Base-by-base conservation (phyloP, 2,888 invertebrate species). In the Pyrgus malvae region DNA sequence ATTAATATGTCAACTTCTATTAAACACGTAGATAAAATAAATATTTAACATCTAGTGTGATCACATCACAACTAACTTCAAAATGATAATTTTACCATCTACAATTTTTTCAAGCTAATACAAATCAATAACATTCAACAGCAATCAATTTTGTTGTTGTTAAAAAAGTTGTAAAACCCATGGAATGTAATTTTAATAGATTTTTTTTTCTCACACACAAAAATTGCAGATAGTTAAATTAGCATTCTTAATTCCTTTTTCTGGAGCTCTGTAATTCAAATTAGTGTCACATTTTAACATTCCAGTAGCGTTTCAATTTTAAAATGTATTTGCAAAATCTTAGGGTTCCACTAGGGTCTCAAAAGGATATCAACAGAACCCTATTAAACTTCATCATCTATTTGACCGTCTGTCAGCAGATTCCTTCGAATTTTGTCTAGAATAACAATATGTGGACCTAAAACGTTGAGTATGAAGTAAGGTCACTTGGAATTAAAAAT, bases 21-120 rank as follows among this genome's bases (percentile, higher is more conserved):
- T 29, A 40, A 40, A 48, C 7, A 38, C 12, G 1, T 40, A 40
- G 29, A 48, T 38, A 48, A 48, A 35, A 40, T 38, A 38, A 38
- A 48, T 29, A 48, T 37, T 27, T 23, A n/a, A 37, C 16, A 8
- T 11, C 11, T 12, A 14, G 14, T 6, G 12, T 33, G 3, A 33
- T 33, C 14, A 14, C n/a, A 33, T 7, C 14, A 37, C 37, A 14
- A 4, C 7, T 37, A 37, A 37, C 1, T 37, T 14, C n/a, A 17
- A 14, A 25, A 48, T 48, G 37, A 1, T 11, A 17, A 31, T 25
- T 48, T 37, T 9, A 48, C 31, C 31, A 49, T 14, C 9, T 31
- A 9, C 29, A 38, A 40, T 19, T 49, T 31, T 8, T 8, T n/a
- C 11, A 3, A 7, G 14, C 38, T n/a, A 27, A 19, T n/a, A 19